Evolutionary conservation across 2,888 invertebrate genomes (phyloP).

Genomic region (Nemurella pictetii): DNA sequence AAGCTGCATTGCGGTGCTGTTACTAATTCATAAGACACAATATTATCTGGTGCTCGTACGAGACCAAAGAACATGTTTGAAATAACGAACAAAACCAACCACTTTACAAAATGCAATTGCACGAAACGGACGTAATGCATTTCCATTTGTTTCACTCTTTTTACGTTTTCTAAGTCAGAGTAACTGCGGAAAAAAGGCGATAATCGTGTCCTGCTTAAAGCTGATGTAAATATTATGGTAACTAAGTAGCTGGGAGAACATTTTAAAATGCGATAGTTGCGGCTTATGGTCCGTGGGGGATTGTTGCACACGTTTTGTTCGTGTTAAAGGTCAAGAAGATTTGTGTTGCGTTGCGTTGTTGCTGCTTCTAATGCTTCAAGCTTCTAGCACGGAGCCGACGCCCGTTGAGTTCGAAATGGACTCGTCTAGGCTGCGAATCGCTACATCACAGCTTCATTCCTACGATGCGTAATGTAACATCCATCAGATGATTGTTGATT

Average conservation of each 20-base stretch:
- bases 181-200: not conserved
- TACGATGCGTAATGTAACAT: not conserved
- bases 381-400: not conserved
- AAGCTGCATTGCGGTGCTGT: slow-evolving; percentile 7
- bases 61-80: not conserved
- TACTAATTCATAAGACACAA: slow-evolving; percentile 16
- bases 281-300: not conserved
- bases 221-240: not conserved
- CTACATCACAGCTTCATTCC: too few relatives aligned
- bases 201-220: not conserved
- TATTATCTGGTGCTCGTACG: not conserved
- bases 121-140: not conserved
- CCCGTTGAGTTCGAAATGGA: not conserved
- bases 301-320: not conserved
- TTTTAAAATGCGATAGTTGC: not conserved
- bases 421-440: not conserved
- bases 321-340: not conserved
- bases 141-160: not conserved
- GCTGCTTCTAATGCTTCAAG: not conserved
- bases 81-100: not conserved
- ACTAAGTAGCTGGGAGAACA: not conserved
- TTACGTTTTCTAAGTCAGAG: not conserved
- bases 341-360: not conserved
- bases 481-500: not conserved
- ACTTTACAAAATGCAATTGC: not conserved